These are phyloP conservation scores for Glaucomys volans DNA, from an alignment of 2,113 vertebrate genomes.

Conservation along the genomic window DNA sequence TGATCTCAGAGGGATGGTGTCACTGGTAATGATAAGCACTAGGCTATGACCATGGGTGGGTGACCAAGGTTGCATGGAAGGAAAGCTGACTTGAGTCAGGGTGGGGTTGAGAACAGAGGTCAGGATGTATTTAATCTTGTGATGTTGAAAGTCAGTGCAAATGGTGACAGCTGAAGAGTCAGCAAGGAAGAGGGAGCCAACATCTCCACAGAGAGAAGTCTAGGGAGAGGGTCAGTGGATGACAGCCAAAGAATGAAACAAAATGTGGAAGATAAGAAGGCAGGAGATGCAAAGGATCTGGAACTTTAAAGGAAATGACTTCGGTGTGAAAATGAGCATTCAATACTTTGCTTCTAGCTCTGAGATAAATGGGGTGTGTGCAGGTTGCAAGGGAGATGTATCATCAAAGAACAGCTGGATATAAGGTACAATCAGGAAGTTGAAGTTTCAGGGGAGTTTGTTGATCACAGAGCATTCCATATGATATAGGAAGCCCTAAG, in stretches of 20 bases:
- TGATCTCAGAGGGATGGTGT: neutral
- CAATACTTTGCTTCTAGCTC: neutral
- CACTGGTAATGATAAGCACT: neutral
- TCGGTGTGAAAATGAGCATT: neutral
- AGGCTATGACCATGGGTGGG: neutral
- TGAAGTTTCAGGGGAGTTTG: neutral
- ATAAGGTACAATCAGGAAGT: neutral
- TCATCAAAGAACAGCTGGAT: neutral
- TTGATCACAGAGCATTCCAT: neutral
- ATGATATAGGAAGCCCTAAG: neutral
- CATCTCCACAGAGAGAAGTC: neutral
- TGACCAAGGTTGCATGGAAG: neutral
- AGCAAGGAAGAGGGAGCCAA: neutral
- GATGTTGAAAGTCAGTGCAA: neutral
- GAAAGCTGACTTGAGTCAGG: neutral
- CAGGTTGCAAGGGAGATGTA: neutral
- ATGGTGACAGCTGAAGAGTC: neutral
- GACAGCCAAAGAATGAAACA: neutral
- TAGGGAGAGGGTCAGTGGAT: neutral
- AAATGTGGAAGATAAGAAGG: neutral
- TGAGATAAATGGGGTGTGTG: neutral
- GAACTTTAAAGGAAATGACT: neutral
- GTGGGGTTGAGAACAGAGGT: neutral
- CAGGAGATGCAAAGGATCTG: neutral
- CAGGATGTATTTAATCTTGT: neutral